Conservation (phyloP, 2,888 invertebrate species). For the Lissocephala sabroskyi region DNA sequence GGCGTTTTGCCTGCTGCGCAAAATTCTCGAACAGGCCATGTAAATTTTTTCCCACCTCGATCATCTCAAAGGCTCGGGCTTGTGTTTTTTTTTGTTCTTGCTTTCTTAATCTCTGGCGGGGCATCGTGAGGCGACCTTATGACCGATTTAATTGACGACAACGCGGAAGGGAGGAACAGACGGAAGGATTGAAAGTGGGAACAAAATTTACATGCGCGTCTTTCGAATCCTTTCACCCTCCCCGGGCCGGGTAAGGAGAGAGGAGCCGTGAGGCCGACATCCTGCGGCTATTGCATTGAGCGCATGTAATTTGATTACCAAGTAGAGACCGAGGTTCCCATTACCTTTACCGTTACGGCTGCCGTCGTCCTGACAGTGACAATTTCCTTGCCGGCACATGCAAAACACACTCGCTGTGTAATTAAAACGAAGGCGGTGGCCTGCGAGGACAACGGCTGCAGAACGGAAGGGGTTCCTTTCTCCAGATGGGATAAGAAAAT, state of each 20-base stretch:
- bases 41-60: conserved; percentile 32
- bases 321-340: not conserved
- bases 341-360: not conserved
- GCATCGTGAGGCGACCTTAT: too few relatives aligned
- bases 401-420: not conserved
- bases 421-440: too few relatives aligned
- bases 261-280: not conserved
- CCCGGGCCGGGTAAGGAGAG: not conserved
- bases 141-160: too few relatives aligned
- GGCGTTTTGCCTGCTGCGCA: not conserved
- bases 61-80: conserved; percentile 32
- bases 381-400: not conserved
- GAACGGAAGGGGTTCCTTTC: too few relatives aligned
- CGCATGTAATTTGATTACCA: conserved; percentile 55
- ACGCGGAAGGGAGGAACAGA: too few relatives aligned
- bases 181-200: not conserved
- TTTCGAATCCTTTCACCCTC: not conserved
- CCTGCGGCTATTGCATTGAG: conserved; percentile 39
- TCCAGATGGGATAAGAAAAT: too few relatives aligned
- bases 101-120: not conserved
- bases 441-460: too few relatives aligned
- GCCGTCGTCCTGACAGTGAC: too few relatives aligned
- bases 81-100: not conserved
- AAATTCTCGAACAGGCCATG: not conserved
- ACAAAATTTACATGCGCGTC: conserved; percentile 39